phyloP scores from a whole-genome alignment of 2,113 vertebrate species.

The Ptilorrhoa leucosticta region DNA sequence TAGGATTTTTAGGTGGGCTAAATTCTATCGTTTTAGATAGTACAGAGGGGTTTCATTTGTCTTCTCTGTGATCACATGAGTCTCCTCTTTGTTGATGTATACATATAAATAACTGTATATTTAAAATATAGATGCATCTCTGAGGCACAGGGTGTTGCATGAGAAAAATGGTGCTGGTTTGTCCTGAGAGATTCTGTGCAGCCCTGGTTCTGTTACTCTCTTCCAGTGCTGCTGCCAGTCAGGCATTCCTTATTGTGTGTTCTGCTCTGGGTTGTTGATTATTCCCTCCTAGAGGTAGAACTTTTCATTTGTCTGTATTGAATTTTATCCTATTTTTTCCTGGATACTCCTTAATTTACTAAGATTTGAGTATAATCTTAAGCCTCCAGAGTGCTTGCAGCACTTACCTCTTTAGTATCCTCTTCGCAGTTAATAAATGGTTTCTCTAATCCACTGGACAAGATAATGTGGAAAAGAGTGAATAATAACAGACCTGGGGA shows the following conservation, averaged over 20 bases:
- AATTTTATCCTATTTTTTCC: not conserved
- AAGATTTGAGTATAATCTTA: slow-evolving; percentile 6
- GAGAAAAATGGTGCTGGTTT: not conserved
- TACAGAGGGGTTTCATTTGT: not conserved
- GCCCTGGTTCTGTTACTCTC: not conserved
- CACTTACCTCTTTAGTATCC: slow-evolving; percentile 17
- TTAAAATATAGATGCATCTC: not conserved
- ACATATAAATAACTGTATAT: not conserved
- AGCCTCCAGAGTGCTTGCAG: not conserved
- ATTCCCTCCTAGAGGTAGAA: slow-evolving; percentile 23
- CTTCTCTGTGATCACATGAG: not conserved
- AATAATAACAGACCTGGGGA: not conserved
- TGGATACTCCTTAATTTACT: not conserved
- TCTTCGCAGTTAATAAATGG: slow-evolving; percentile 32
- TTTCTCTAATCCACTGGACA: slow-evolving; percentile 35
- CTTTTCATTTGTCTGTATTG: slow-evolving; percentile 28
- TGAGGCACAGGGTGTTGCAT: not conserved
- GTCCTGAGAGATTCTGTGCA: not conserved
- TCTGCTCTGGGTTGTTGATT: slow-evolving; percentile 4
- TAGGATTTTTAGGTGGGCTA: not conserved
- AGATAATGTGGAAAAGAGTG: slow-evolving; percentile 15
- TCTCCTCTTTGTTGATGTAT: not conserved
- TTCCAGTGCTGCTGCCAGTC: not conserved
- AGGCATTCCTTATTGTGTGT: not conserved
- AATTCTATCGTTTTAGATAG: not conserved